These are phyloP conservation scores for Semibalanus balanoides DNA, from an alignment of 1,140 invertebrate species.

Conservation along the genomic window DNA sequence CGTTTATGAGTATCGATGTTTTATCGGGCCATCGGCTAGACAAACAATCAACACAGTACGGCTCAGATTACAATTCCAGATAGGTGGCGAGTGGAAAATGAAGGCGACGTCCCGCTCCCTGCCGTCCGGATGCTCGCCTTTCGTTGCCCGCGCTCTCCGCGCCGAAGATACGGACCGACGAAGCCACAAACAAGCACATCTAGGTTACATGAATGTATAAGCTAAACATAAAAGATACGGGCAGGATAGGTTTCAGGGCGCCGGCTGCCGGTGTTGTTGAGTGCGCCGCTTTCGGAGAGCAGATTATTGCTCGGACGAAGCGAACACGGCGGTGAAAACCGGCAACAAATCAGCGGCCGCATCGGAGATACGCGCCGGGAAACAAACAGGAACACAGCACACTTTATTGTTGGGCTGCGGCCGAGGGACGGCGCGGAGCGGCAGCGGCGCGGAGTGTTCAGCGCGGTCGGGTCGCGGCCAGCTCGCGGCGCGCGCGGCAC, in stretches of 20 bases:
- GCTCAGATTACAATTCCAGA: background rate
- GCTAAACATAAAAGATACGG: background rate
- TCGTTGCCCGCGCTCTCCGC: background rate
- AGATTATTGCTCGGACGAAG: background rate
- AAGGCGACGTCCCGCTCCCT: background rate
- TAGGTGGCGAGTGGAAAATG: background rate
- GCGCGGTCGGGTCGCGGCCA: no score
- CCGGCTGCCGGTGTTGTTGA: no score
- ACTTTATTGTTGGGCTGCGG: background rate
- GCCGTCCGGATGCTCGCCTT: background rate
- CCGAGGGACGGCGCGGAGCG: no score
- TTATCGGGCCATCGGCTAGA: background rate
- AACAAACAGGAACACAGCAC: background rate
- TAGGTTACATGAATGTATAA: slow-evolving; percentile 1
- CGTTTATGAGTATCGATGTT: slow-evolving; percentile 2
- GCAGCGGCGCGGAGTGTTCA: no score
- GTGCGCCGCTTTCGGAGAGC: background rate
- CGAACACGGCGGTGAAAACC: background rate
- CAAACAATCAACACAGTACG: background rate
- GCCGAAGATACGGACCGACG: background rate
- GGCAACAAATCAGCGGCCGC: background rate
- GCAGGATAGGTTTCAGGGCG: background rate
- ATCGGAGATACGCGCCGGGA: background rate
- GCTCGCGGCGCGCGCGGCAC: no score
- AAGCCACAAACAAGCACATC: background rate